Base-by-base conservation (phyloP, 2,797 vertebrate species). In the Acomys russatus region DNA sequence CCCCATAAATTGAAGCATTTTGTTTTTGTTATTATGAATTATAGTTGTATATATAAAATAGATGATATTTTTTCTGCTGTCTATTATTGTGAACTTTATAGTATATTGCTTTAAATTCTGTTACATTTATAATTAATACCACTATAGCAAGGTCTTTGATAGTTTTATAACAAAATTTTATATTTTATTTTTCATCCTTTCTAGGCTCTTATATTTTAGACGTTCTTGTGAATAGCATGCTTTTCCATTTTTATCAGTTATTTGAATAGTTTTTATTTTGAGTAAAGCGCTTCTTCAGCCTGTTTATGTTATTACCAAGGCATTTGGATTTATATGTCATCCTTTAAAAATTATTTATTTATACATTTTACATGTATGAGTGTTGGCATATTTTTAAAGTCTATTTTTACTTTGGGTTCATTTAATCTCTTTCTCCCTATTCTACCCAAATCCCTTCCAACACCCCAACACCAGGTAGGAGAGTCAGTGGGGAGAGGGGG, bases 1-100 rank as follows among this genome's bases (percentile, higher is more conserved):
- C 51, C 15, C 89, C 18, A 28, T 68, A 59, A 78, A 93, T 90
- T 64, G 59, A 90, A 80, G 10, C 9, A 49, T 90, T 78, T 95
- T 66, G 44, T 28, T 73, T 78, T 66, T 90, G 51, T 80, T 54
- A 56, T n/a, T 80, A 35, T 83, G 66, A 93, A 54, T 30, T 85
- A 14, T 44, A 59, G 17, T 10, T n/a, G 30, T 22, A 80, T 35
- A 10, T 80, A 59, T 59, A n/a, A 56, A 59, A 4, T 71, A 74
- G 82, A 59, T 49, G 44, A 33, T 84, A 70, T 77, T 77, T 85
- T 90, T 25, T 44, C 77, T 33, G 38, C 23, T 71, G 9, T 63
- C 23, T 71, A 12, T 63, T 22, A 63, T 77, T 77, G 30, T 78
- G 71, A 63, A 79, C 14, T 74, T 71, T 78, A 61, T 88, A 59